Percentiles rank a stretch among this genome's conserved stretches.
Evolutionary conservation across 2,888 invertebrate species (phyloP).

Genomic region (Hypena proboscidalis): DNA sequence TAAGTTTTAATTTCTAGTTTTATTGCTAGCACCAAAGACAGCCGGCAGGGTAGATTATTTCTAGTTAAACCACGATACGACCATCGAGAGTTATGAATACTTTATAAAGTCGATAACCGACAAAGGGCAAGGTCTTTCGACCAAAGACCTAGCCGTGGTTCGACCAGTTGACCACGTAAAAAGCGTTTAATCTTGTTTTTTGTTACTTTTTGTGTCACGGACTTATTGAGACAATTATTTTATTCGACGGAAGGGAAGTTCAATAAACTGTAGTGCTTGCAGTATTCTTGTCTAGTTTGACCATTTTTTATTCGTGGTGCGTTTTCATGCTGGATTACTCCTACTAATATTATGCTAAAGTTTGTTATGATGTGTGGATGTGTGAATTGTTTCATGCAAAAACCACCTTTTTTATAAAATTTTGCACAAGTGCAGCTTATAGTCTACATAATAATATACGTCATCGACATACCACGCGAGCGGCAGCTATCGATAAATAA

Average conservation of each 20-base stretch:
- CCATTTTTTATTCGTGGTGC: no score
- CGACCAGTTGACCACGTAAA: constrained; percentile 14
- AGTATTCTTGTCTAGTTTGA: no score
- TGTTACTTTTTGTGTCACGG: constrained; percentile 16
- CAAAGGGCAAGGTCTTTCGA: constrained; percentile 47
- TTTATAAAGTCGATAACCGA: constrained; percentile 29
- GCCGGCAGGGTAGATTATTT: neutral
- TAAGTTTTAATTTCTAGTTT: neutral
- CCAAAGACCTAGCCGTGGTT: constrained; percentile 33
- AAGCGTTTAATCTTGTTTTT: constrained; percentile 13
- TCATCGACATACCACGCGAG: no score
- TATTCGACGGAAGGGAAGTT: neutral
- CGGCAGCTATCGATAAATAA: no score
- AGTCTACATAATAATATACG: no score
- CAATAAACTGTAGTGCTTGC: no score
- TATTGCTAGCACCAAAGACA: neutral
- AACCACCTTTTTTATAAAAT: no score
- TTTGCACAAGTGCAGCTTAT: no score
- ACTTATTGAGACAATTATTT: neutral
- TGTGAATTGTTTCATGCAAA: no score
- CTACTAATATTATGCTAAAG: no score
- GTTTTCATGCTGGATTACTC: no score
- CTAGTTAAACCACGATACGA: constrained; percentile 4
- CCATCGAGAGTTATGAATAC: constrained; percentile 9
- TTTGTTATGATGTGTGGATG: no score